Evolutionary conservation across 2,888 invertebrate species (phyloP), one percentile per base, ranked within the genome.

Genomic region (Apotomis capreana): DNA sequence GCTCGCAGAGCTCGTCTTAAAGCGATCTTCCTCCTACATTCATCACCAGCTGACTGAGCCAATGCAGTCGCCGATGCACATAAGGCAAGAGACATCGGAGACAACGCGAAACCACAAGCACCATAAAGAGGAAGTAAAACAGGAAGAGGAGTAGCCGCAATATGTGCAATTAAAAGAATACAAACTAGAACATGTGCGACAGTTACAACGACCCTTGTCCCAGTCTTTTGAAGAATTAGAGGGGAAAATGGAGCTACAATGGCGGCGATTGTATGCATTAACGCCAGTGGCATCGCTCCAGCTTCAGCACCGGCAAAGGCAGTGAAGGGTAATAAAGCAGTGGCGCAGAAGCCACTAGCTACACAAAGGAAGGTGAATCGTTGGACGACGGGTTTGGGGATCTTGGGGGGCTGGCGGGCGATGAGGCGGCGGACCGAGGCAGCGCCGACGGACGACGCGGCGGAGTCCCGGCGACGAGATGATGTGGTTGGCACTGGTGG

Each of bases 391-490:
- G 93, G 81, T 84, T 92, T 80, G 83, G 94, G 93, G 85, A 95
- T 76, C 89, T 93, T 81, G 84, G 91, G 81, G 0, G 93, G 92
- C 49, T 87, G 91, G 52, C 91, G 79, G 0, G 96, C 95, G 68
- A 97, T 94, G 12, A 97, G 91, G 0, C 96, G 94, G 4, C 96
- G 94, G 9, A 97, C 96, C 0, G 97, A 97, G 0, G 96, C 96
- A 0, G 96, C 96, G 1, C 96, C 96, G 46, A 96, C 95, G 0
- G 96, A 96, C 63, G 96, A 96, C 40, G 95, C 95, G 68, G 95
- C 94, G 0, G 96, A 96, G 80, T 96, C 96, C 13, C 95, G 92
- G 3, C 96, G 92, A 4, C 95, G 91, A 6, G 86, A 83, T 2
- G 83, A 81, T 10, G 79, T 77, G 5, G 79, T 77, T 8, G 84